Evolutionary conservation across 2,888 invertebrate species (phyloP), one percentile per base, ranked within the genome.

Genomic region (Orchesellides sinensis): DNA sequence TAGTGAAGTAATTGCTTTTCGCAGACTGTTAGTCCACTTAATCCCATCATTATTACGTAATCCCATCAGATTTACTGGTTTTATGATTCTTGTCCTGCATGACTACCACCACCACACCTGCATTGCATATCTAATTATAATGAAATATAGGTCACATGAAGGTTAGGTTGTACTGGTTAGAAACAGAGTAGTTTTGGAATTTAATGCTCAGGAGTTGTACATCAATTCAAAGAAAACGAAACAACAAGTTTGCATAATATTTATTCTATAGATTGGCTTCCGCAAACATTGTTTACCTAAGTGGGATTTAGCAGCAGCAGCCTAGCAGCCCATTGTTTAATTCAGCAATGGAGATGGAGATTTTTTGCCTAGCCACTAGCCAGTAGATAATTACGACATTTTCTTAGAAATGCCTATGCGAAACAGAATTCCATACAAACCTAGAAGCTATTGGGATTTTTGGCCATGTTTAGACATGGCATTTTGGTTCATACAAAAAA

Each of bases 61-160:
- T 40, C 40, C 40, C 10, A n/a, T 40, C n/a, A n/a, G n/a, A n/a
- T 40, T 40, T 10, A 8, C n/a, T 1, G 10, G 2, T 40, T 40
- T 40, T 40, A 40, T 40, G 2, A 8, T 2, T 40, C n/a, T 40
- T n/a, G 40, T n/a, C 10, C 10, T 40, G 40, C 40, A 14, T 40
- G 10, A 21, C 56, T 23, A 56, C 23, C 40, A 40, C 40, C 14
- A 25, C 47, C 49, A 56, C 75, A 75, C 75, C 75, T 75, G 75
- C 66, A 2, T n/a, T n/a, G n/a, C n/a, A n/a, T n/a, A n/a, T n/a
- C 70, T 52, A 52, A 52, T 56, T 56, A 59, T 29, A 56, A 70
- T 52, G 54, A 59, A 79, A 79, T 70, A 40, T 78, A 54, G 79
- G 79, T 79, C 79, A 79, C 32, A 10, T 70, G 79, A 79, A 79